Evolutionary conservation across 2,113 vertebrate species (phyloP).

Genomic region (Edolisoma coerulescens): DNA sequence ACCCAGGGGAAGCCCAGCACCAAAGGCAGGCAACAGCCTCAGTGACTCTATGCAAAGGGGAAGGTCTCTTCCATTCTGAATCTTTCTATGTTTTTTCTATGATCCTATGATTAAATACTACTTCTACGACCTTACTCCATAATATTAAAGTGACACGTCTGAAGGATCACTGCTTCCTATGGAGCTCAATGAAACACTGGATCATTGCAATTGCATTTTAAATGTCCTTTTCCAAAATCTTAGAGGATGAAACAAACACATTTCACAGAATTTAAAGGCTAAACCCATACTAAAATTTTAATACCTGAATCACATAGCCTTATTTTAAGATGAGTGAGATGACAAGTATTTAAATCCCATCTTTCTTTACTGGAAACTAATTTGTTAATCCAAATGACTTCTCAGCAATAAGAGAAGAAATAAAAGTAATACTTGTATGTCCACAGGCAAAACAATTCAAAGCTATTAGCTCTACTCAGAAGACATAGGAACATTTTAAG

Average conservation of each 20-base stretch:
- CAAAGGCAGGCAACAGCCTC: not conserved
- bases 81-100: not conserved
- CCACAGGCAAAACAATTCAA: not conserved
- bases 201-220: not conserved
- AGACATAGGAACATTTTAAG: not conserved
- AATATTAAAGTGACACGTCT: not conserved
- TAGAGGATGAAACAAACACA: not conserved
- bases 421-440: not conserved
- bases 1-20: accelerated
- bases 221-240: not conserved
- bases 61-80: not conserved
- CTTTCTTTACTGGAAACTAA: not conserved
- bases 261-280: not conserved
- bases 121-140: not conserved
- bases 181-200: not conserved
- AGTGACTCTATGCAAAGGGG: not conserved
- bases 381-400: not conserved
- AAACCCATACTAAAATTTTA: not conserved
- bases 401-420: not conserved
- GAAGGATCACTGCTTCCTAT: not conserved
- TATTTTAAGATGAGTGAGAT: not conserved
- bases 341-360: not conserved
- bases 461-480: not conserved
- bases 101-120: not conserved
- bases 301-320: not conserved